phyloP scores from a whole-genome alignment of 2,888 invertebrate species.

The Ctenicera cuprea region DNA sequence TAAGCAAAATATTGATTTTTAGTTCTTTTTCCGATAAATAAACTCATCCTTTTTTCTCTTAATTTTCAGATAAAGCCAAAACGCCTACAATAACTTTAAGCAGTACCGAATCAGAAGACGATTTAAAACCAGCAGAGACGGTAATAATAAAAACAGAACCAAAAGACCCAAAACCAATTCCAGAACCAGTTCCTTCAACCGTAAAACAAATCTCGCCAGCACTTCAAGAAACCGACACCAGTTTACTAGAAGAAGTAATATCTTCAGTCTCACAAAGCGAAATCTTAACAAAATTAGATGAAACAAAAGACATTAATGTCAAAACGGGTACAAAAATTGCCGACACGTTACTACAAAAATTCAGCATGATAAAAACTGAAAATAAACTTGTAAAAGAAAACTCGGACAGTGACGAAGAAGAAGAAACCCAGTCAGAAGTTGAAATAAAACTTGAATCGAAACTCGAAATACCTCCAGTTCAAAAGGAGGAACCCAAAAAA shows the following conservation, averaged over 20 bases:
- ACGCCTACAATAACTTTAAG: constrained; percentile 53
- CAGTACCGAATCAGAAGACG: constrained; percentile 55
- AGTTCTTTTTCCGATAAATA: no score
- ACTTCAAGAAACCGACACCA: constrained; percentile 69
- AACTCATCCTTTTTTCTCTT: neutral
- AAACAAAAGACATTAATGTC: constrained; percentile 67
- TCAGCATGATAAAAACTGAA: constrained; percentile 67
- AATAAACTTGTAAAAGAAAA: constrained; percentile 34
- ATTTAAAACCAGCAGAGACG: constrained; percentile 52
- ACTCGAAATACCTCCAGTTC: constrained; percentile 41
- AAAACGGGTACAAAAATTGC: constrained; percentile 70
- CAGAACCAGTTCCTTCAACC: constrained; percentile 23
- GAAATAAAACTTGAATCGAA: constrained; percentile 21
- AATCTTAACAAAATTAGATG: constrained; percentile 66
- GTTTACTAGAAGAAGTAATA: constrained; percentile 63
- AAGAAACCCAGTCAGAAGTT: constrained; percentile 44
- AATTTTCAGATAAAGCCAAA: constrained; percentile 31
- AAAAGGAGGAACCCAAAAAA: constrained; percentile 23
- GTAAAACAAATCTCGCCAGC: constrained; percentile 68
- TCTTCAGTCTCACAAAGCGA: constrained; percentile 59
- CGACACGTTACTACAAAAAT: constrained; percentile 70
- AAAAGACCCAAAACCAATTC: constrained; percentile 63
- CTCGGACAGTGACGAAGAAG: constrained; percentile 49
- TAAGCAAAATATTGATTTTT: no score
- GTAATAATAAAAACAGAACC: constrained; percentile 65